These are phyloP conservation scores for Grantiella picta DNA, from an alignment of 2,113 vertebrate genomes.

Conservation along the genomic window DNA sequence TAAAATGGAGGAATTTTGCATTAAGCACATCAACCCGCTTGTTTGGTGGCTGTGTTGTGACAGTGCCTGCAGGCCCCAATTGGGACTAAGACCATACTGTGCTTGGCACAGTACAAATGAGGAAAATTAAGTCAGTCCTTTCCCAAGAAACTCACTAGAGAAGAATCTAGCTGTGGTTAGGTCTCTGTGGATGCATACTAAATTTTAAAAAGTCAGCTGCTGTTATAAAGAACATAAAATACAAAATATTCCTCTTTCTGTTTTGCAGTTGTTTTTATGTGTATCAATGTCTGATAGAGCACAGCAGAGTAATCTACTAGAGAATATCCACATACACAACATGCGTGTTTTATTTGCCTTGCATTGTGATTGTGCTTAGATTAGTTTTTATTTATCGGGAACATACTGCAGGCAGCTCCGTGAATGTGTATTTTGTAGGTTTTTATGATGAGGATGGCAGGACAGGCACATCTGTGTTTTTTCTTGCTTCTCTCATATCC, in stretches of 20 bases:
- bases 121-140: constrained; percentile 11
- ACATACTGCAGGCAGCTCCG: not conserved
- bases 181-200: not conserved
- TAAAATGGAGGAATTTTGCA: not conserved
- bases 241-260: not conserved
- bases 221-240: not conserved
- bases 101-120: not conserved
- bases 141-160: not conserved
- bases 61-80: not conserved
- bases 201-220: not conserved
- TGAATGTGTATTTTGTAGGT: not conserved
- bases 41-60: not conserved
- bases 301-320: not conserved
- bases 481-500: not conserved
- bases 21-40: not conserved
- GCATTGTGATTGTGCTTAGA: not conserved
- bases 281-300: not conserved
- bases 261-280: not conserved
- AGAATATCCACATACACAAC: not conserved
- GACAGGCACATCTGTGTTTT: not conserved
- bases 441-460: not conserved
- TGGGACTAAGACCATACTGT: not conserved
- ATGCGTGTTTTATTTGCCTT: not conserved
- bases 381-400: not conserved
- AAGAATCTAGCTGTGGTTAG: not conserved